Evolutionary conservation across 2,888 invertebrate genomes (phyloP).

Genomic region (Tachystola acroxantha): DNA sequence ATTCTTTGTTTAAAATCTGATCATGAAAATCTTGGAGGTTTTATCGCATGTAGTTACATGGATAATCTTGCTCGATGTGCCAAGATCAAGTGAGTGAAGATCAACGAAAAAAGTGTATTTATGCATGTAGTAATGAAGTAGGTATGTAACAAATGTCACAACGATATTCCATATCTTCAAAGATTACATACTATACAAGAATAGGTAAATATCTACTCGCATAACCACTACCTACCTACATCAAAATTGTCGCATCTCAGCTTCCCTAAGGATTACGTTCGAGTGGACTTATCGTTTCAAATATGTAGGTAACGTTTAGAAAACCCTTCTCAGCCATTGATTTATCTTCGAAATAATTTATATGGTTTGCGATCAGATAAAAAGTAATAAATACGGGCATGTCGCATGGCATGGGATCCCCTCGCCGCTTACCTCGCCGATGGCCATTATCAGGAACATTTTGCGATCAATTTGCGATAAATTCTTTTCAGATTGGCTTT

Average conservation of each 20-base stretch:
- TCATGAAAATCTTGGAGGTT: no score
- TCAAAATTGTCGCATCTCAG: neutral
- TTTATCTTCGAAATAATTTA: slow-evolving; percentile 7
- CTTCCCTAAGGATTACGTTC: neutral
- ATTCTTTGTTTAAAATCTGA: no score
- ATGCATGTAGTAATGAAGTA: no score
- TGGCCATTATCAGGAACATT: slow-evolving; percentile 3
- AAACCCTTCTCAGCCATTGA: slow-evolving; percentile 6
- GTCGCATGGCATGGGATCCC: neutral
- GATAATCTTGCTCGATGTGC: no score
- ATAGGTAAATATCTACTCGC: no score
- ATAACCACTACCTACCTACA: neutral
- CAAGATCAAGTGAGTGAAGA: no score
- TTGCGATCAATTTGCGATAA: slow-evolving; percentile 10
- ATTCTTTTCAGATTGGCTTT: slow-evolving; percentile 5
- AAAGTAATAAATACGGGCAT: slow-evolving; percentile 9
- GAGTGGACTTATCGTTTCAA: neutral
- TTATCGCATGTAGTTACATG: no score
- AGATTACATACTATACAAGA: neutral
- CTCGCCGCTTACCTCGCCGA: slow-evolving; percentile 4
- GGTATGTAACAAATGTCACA: no score
- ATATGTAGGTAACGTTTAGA: neutral
- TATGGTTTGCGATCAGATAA: slow-evolving; percentile 6
- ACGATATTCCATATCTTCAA: no score
- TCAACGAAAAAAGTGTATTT: no score